phyloP scores from a whole-genome alignment of 2,113 vertebrate genomes.

The Penelope pileata region DNA sequence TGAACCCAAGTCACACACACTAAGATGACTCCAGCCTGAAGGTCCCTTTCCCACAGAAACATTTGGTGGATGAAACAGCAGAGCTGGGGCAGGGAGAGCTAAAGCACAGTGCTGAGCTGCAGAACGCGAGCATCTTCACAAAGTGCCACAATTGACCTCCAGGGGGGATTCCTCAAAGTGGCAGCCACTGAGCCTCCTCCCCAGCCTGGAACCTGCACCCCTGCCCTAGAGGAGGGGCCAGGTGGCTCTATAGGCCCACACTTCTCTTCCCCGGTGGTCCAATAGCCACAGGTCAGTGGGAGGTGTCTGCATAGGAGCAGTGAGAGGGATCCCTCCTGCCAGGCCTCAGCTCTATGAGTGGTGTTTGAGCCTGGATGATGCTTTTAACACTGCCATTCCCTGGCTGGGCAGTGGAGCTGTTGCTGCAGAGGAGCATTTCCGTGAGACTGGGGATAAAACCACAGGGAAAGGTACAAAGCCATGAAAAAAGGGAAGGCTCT shows the following conservation, averaged over 20 bases:
- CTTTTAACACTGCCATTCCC: neutral
- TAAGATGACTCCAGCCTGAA: neutral
- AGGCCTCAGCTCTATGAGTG: neutral
- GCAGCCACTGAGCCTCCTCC: neutral
- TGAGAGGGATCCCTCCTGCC: neutral
- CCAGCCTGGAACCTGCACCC: neutral
- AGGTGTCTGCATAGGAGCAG: neutral
- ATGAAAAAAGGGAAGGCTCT: neutral
- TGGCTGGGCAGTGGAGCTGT: neutral
- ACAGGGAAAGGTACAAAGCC: neutral
- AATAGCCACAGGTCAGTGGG: neutral
- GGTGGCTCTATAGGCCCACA: rapidly evolving
- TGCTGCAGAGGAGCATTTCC: rapidly evolving
- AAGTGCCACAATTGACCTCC: neutral
- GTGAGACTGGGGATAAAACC: neutral
- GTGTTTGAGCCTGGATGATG: neutral
- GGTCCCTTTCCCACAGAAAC: neutral
- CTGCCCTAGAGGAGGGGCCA: rapidly evolving
- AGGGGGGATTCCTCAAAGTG: neutral
- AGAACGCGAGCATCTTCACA: neutral
- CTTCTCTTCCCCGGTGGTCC: neutral
- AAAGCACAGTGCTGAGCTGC: neutral
- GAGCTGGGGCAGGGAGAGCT: neutral
- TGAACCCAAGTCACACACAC: neutral
- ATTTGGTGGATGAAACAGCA: neutral